These are phyloP conservation scores for Selenia dentaria DNA, from an alignment of 2,888 invertebrate species.

Conservation along the genomic window DNA sequence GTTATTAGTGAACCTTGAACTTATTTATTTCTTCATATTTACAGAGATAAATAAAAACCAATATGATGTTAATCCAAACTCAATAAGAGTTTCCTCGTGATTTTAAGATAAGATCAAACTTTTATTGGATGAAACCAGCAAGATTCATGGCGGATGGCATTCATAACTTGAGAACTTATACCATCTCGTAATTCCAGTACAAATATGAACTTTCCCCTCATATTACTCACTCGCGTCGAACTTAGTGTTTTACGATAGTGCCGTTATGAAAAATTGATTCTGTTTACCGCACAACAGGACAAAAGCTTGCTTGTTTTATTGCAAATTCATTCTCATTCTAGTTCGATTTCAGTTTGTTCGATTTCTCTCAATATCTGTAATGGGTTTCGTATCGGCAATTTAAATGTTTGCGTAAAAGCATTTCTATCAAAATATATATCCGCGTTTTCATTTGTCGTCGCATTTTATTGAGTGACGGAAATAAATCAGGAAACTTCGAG, in stretches of 20 bases:
- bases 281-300: too few relatives aligned
- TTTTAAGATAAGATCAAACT: slow-evolving; percentile 20
- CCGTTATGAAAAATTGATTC: slow-evolving; percentile 19
- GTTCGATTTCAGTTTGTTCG: background rate
- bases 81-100: slow-evolving; percentile 15
- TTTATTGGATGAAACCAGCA: slow-evolving; percentile 19
- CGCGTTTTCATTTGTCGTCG: background rate
- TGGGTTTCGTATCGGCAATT: slow-evolving; percentile 5
- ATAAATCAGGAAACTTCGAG: slow-evolving; percentile 22
- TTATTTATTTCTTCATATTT: background rate
- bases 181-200: slow-evolving; percentile 34
- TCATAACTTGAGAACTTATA: slow-evolving; percentile 15
- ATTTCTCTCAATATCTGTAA: slow-evolving; percentile 7
- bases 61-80: slow-evolving; percentile 8
- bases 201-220: slow-evolving; percentile 40
- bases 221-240: slow-evolving; percentile 25
- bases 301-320: too few relatives aligned
- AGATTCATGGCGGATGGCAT: slow-evolving; percentile 4
- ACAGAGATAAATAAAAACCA: background rate
- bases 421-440: slow-evolving; percentile 12
- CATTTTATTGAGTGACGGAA: slow-evolving; percentile 25
- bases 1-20: background rate
- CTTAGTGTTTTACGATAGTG: slow-evolving; percentile 21
- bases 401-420: slow-evolving; percentile 1
- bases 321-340: background rate